phyloP scores from a whole-genome alignment of 2,113 vertebrate species.

The Ornithorhynchus anatinus region DNA sequence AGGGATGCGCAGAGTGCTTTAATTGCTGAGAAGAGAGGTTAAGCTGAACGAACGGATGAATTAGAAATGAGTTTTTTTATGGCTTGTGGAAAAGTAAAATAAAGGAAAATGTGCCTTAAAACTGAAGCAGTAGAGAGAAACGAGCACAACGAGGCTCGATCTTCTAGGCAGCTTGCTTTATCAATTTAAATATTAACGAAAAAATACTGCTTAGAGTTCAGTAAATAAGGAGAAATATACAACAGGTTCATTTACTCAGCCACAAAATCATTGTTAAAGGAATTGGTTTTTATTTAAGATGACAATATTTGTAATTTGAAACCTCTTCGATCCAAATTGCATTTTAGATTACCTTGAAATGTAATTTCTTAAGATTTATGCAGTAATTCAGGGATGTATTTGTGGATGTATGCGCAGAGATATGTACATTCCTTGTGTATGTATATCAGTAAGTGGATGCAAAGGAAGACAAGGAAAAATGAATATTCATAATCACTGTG shows the following conservation, averaged over 20 bases:
- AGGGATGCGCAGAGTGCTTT: slow-evolving; percentile 96
- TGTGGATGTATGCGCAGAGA: neutral
- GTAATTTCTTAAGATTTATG: neutral
- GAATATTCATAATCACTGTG: slow-evolving; percentile 52
- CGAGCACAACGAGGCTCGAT: slow-evolving; percentile 49
- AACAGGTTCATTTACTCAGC: slow-evolving; percentile 31
- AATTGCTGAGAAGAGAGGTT: slow-evolving; percentile 99
- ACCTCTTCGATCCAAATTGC: slow-evolving; percentile 14
- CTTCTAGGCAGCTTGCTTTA: slow-evolving; percentile 61
- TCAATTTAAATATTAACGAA: slow-evolving; percentile 61
- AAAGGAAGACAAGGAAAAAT: slow-evolving; percentile 52
- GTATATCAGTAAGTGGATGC: slow-evolving; percentile 44
- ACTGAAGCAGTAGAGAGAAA: slow-evolving; percentile 72
- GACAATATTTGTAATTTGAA: slow-evolving; percentile 39
- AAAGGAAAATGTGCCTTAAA: slow-evolving; percentile 82
- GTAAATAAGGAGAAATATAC: slow-evolving; percentile 54
- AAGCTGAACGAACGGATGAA: slow-evolving; percentile 98
- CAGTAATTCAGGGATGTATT: neutral
- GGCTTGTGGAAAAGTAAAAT: slow-evolving; percentile 81
- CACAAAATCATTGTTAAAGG: neutral
- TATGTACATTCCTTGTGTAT: neutral
- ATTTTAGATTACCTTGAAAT: slow-evolving; percentile 17
- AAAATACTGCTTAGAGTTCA: slow-evolving; percentile 44
- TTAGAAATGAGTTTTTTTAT: slow-evolving; percentile 94
- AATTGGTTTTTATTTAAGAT: slow-evolving; percentile 41